phyloP scores from a whole-genome alignment of 2,888 invertebrate genomes.

The Conistra vaccinii region DNA sequence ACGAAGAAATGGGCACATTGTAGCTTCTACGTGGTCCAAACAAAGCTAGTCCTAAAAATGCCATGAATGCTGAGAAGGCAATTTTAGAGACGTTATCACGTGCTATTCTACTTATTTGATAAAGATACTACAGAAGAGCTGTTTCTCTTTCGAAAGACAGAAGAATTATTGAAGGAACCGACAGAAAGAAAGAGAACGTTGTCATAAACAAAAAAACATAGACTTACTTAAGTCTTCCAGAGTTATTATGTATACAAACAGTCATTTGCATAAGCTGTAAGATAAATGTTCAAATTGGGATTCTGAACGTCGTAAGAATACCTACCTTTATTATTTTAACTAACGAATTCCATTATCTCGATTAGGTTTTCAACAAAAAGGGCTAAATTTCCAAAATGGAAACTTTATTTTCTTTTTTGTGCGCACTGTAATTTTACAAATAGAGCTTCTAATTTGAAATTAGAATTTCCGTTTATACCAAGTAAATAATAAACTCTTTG shows the following conservation, averaged over 20 bases:
- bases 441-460: conserved; percentile 6
- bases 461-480: too few species aligned
- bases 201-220: not conserved
- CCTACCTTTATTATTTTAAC: conserved; percentile 14
- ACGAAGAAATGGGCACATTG: not conserved
- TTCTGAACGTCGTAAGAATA: not conserved
- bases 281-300: conserved; percentile 19
- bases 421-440: not conserved
- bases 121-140: too few species aligned
- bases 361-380: conserved; percentile 4
- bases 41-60: not conserved
- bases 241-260: conserved; percentile 1
- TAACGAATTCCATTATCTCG: conserved; percentile 31
- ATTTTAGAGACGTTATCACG: not conserved
- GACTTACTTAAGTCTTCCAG: not conserved
- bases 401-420: conserved; percentile 5
- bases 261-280: conserved; percentile 6
- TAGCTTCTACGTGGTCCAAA: not conserved
- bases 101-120: not conserved
- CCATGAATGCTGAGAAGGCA: not conserved
- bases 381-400: not conserved
- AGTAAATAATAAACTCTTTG: conserved; percentile 5
- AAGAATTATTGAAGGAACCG: not conserved
- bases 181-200: not conserved
- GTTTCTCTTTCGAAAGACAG: not conserved